phyloP scores from a whole-genome alignment of 2,888 invertebrate genomes.

The Tiliacea citrago region DNA sequence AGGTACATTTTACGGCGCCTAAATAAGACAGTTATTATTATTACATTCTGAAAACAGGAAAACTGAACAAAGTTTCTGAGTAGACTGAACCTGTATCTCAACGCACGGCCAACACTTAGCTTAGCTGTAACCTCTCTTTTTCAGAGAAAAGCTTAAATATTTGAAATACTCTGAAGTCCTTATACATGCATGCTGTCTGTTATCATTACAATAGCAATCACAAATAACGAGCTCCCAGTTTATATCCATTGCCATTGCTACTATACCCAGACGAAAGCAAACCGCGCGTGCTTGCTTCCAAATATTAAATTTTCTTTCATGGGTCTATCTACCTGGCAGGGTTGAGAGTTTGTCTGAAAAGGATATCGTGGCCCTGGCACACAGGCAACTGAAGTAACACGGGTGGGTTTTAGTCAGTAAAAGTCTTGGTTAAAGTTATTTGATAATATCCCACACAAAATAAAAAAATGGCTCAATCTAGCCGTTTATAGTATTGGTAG shows the following conservation, averaged over 20 bases:
- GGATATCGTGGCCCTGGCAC: too few species aligned
- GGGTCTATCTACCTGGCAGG: too few species aligned
- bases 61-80: background rate
- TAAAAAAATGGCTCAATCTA: too few species aligned
- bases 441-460: too few species aligned
- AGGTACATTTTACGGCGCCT: background rate
- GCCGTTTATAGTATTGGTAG: too few species aligned
- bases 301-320: too few species aligned
- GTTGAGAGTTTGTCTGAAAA: too few species aligned
- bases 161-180: background rate
- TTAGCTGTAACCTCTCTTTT: background rate
- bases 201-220: background rate
- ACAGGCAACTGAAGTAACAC: too few species aligned
- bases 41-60: background rate
- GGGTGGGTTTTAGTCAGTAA: too few species aligned
- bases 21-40: background rate
- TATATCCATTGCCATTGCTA: background rate
- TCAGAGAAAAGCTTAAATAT: background rate
- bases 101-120: background rate
- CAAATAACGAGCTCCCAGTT: background rate
- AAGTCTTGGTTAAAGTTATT: too few species aligned
- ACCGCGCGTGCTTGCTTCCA: too few species aligned
- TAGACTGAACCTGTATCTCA: background rate
- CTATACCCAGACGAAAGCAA: background rate
- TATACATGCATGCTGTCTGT: too few species aligned